phyloP scores from a whole-genome alignment of 64 coral and sea anemone species.

The Porites australiensis region DNA sequence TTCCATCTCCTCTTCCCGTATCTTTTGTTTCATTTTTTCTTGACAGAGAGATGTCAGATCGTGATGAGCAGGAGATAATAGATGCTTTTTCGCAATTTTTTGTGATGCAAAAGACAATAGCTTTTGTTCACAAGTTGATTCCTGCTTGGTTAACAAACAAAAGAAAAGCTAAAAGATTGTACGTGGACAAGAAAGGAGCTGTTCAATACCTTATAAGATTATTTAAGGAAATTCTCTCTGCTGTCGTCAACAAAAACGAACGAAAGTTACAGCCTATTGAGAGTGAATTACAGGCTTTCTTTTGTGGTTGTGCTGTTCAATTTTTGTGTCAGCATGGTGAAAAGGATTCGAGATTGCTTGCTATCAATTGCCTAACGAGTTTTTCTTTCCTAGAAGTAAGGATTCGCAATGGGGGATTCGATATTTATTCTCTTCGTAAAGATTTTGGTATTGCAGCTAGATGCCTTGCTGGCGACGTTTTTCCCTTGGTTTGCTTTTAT shows the following conservation, averaged over 20 bases:
- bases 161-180: neutral
- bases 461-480: too few species aligned
- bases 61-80: neutral
- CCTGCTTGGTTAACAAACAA: conserved; percentile 5
- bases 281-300: neutral
- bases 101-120: neutral
- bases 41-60: neutral
- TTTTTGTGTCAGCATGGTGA: neutral
- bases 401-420: too few species aligned
- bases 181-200: neutral
- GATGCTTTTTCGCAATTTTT: too few species aligned
- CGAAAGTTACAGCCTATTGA: neutral
- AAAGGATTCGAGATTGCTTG: too few species aligned
- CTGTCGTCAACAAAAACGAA: neutral
- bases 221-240: neutral
- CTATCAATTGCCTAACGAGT: too few species aligned
- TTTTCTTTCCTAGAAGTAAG: too few species aligned
- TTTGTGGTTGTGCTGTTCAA: neutral
- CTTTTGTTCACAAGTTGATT: neutral
- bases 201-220: neutral
- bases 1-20: neutral
- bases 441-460: too few species aligned
- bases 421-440: too few species aligned
- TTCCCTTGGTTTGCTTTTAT: too few species aligned
- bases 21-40: neutral